Evolutionary conservation across 2,113 vertebrate species (phyloP).

Genomic region (Chloropsis cyanopogon): DNA sequence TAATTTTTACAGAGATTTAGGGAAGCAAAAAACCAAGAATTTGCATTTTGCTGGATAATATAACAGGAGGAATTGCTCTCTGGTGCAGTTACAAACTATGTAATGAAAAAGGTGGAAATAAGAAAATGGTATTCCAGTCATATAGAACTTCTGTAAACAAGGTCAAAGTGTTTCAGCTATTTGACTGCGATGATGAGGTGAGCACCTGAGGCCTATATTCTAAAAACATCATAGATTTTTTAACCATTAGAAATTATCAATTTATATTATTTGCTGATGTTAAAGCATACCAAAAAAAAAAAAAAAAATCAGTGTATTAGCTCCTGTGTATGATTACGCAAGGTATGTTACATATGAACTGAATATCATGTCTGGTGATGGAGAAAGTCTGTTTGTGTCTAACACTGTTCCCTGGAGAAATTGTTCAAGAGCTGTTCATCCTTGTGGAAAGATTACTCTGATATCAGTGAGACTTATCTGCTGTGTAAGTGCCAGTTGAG

Average conservation of each 20-base stretch:
- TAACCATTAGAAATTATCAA: background rate
- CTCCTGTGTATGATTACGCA: background rate
- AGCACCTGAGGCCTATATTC: background rate
- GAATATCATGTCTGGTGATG: conserved; percentile 43
- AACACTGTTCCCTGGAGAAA: conserved; percentile 42
- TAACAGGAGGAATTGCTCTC: background rate
- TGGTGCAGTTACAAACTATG: background rate
- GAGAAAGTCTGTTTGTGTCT: conserved; percentile 11
- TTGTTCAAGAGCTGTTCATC: conserved; percentile 23
- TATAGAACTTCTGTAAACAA: background rate
- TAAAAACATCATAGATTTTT: background rate
- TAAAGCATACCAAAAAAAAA: background rate
- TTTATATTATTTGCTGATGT: background rate
- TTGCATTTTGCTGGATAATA: background rate
- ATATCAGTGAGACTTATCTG: conserved; percentile 51
- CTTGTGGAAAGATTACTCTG: conserved; percentile 33
- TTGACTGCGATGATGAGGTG: background rate
- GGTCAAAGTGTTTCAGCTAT: background rate
- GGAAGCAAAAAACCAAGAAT: background rate
- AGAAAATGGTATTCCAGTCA: background rate
- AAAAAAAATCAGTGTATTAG: background rate
- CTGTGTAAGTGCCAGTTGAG: conserved; percentile 40
- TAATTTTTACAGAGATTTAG: background rate
- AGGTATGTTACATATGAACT: background rate
- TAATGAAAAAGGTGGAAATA: background rate